These are phyloP conservation scores for Scartelaos histophorus DNA, from an alignment of 2,113 vertebrate genomes.

Conservation along the genomic window DNA sequence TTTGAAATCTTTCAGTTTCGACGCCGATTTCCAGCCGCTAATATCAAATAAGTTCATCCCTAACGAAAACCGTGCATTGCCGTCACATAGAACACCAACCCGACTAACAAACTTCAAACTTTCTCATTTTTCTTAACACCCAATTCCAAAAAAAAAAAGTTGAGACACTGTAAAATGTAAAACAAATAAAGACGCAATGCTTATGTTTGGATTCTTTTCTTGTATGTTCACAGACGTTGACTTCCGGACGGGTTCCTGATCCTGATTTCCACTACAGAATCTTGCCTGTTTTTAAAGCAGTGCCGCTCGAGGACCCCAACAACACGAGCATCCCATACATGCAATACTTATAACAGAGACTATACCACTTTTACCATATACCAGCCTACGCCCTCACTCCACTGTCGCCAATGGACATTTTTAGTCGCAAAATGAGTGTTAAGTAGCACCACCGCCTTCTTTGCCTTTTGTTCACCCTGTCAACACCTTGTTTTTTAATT, in stretches of 20 bases:
- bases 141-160: not conserved
- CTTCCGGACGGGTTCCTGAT: slow-evolving; percentile 6
- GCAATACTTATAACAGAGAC: slow-evolving; percentile 7
- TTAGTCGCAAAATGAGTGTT: not conserved
- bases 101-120: slow-evolving; percentile 39
- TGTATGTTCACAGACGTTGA: slow-evolving; percentile 8
- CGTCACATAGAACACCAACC: slow-evolving; percentile 11
- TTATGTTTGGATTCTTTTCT: slow-evolving; percentile 8
- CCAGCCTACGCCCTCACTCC: not conserved
- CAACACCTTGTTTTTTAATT: not conserved
- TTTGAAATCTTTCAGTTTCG: too few species aligned
- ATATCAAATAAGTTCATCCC: too few species aligned
- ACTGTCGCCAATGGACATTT: not conserved
- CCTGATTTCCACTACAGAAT: slow-evolving; percentile 12
- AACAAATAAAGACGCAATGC: not conserved
- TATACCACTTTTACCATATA: slow-evolving; percentile 14
- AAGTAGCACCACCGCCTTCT: not conserved
- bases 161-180: not conserved
- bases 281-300: slow-evolving; percentile 9
- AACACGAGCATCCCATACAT: slow-evolving; percentile 6
- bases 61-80: slow-evolving; percentile 12
- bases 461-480: not conserved
- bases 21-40: too few species aligned
- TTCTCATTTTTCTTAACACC: slow-evolving; percentile 48
- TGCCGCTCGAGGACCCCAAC: slow-evolving; percentile 5